A percentile compares a stretch with the other conserved stretches of the same genome.
These are phyloP conservation scores for Sinocyclocheilus maitianheensis DNA, from an alignment of 2,113 vertebrate genomes.

Conservation along the genomic window DNA sequence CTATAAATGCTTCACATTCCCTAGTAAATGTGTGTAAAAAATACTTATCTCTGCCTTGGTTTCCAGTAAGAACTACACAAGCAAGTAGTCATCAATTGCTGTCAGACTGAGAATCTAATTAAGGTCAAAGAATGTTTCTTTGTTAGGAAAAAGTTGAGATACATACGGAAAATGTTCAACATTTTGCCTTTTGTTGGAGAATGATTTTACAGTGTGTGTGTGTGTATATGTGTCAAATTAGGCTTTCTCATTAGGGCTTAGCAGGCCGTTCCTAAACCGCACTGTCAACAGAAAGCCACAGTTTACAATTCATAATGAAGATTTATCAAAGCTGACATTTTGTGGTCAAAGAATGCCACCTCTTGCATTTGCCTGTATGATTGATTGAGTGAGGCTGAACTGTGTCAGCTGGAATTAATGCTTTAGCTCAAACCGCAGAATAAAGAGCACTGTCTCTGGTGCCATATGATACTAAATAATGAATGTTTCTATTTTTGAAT, in stretches of 20 bases:
- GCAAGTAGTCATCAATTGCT: neutral
- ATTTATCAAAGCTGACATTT: slow-evolving; percentile 66
- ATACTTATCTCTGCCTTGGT: neutral
- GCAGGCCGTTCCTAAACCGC: slow-evolving; percentile 24
- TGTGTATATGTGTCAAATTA: neutral
- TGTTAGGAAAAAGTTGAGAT: too few relatives aligned
- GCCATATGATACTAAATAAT: slow-evolving; percentile 45
- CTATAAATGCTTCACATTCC: neutral
- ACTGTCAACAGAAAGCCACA: slow-evolving; percentile 47
- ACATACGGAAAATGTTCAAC: too few relatives aligned
- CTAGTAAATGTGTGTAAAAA: neutral
- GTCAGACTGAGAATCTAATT: neutral
- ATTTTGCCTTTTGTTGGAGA: too few relatives aligned
- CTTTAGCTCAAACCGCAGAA: slow-evolving; percentile 43
- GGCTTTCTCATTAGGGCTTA: slow-evolving; percentile 21
- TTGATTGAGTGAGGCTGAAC: slow-evolving; percentile 57
- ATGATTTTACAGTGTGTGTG: too few relatives aligned
- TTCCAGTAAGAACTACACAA: neutral
- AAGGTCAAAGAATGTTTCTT: too few relatives aligned
- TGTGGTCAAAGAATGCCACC: slow-evolving; percentile 62
- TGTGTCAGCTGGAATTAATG: slow-evolving; percentile 49
- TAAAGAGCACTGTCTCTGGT: slow-evolving; percentile 53
- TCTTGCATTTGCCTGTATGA: slow-evolving; percentile 64
- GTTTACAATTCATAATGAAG: slow-evolving; percentile 64
- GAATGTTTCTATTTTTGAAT: slow-evolving; percentile 26